Evolutionary conservation across 1,140 invertebrate genomes (phyloP), one percentile per base, ranked within the genome.

Genomic region (Araneus ventricosus): DNA sequence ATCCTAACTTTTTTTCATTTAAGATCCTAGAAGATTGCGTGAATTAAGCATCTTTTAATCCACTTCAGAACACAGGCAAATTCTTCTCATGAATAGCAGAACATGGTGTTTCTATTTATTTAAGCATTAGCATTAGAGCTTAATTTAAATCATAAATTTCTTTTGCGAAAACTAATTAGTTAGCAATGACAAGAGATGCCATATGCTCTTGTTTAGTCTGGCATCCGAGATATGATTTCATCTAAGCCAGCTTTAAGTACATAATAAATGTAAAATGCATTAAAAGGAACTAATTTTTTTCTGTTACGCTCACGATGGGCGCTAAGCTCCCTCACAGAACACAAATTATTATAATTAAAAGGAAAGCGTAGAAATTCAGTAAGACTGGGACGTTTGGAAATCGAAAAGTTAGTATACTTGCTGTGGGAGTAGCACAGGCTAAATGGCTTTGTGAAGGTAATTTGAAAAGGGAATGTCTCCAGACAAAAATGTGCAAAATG

Each of bases 371-470:
- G 24, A 41, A 84, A 52, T 84, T 45, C 45, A 84, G 45, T 84
- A 27, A 45, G 39, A 84, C 45, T 41, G 39, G 39, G 45, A 10
- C 45, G 39, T 52, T 84, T 45, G 45, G 45, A 84, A 84, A 84
- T 84, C 41, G 37, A 45, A 41, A 45, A 84, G 45, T 84, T 84
- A 45, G 45, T 30, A 45, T 41, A n/a, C 45, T 41, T 84, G 80
- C 24, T 52, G 24, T 10, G 45, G 39, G 45, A 45, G 39, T 84
- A 52, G 24, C 80, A 27, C n/a, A 52, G 39, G 5, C 80, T n/a
- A 84, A 84, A 84, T 84, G 80, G 80, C 24, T 52, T 24, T n/a
- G 30, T 39, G 39, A 84, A 84, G 45, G 80, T 84, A 84, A 84
- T 84, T 84, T 84, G 39, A 84, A 84, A 84, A 75, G 39, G 80